These are phyloP conservation scores for Ceratitis capitata DNA, from an alignment of 1,140 invertebrate genomes.

Conservation along the genomic window DNA sequence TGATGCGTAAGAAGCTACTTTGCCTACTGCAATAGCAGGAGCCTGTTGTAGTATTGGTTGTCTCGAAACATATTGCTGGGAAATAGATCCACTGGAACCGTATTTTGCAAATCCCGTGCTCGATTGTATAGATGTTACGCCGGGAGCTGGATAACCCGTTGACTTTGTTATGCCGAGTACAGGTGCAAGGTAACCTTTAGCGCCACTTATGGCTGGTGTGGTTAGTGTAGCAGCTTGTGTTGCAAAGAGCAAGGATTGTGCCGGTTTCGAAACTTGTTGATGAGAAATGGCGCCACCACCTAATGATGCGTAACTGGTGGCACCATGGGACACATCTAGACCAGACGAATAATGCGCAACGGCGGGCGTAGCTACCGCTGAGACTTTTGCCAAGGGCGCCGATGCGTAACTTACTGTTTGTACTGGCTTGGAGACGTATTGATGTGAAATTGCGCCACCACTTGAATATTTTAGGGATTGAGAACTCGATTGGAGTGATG, in stretches of 20 bases:
- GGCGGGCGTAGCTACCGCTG: background rate
- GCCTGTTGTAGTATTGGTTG: background rate
- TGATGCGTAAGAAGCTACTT: constrained; percentile 12
- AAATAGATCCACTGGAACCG: constrained; percentile 5
- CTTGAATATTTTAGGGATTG: background rate
- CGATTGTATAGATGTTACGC: background rate
- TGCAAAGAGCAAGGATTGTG: background rate
- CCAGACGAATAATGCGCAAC: background rate
- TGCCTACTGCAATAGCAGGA: constrained; percentile 2
- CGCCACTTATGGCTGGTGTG: background rate
- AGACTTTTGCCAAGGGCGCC: background rate
- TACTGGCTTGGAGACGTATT: constrained; percentile 53
- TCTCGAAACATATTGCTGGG: constrained; percentile 39
- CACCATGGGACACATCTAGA: background rate
- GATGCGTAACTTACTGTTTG: background rate
- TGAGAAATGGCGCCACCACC: constrained; percentile 51
- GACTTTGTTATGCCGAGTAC: constrained; percentile 47
- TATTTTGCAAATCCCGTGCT: background rate
- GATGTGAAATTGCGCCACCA: constrained; percentile 48
- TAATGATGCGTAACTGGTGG: background rate
- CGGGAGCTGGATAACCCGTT: constrained; percentile 34
- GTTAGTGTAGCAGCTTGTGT: constrained; percentile 9
- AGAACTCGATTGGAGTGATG: background rate
- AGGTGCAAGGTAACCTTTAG: constrained; percentile 46
- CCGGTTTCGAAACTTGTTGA: constrained; percentile 53